Evolutionary conservation across 92 coral and sea anemone species (phyloP).

Genomic region (Micromussa lordhowensis): DNA sequence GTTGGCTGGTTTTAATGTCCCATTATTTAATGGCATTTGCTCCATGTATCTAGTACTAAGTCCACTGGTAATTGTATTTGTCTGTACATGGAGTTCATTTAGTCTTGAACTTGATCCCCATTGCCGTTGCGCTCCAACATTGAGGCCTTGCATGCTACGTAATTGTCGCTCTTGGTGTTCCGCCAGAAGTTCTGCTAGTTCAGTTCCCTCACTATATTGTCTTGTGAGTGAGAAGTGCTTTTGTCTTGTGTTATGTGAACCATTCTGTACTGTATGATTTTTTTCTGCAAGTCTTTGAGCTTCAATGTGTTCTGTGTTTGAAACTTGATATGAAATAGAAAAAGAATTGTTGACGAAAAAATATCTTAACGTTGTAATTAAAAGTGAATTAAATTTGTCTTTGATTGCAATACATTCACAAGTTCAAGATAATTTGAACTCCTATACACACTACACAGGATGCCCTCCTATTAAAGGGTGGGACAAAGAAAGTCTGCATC

Average conservation of each 20-base stretch:
- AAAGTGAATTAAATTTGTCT: no score
- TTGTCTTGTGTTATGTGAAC: conserved; percentile 1
- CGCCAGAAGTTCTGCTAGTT: conserved; percentile 68
- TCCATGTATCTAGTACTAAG: not conserved
- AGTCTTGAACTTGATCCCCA: conserved; percentile 81
- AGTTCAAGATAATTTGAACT: no score
- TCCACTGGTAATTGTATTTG: conserved; percentile 19
- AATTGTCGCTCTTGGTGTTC: conserved; percentile 71
- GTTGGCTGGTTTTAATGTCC: not conserved
- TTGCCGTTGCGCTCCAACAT: conserved; percentile 46
- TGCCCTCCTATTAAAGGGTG: no score
- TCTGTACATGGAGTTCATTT: conserved; percentile 42
- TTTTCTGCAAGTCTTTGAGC: conserved; percentile 20
- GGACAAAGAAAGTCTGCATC: no score
- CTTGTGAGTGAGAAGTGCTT: conserved; percentile 7
- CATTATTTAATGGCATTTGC: conserved; percentile 36
- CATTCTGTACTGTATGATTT: not conserved
- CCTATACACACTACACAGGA: no score
- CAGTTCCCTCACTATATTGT: conserved; percentile 60
- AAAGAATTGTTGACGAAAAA: not conserved
- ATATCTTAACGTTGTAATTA: no score
- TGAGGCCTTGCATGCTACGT: conserved; percentile 49
- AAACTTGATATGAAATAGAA: conserved; percentile 4
- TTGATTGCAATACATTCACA: no score
- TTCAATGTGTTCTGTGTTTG: conserved; percentile 19